Evolutionary conservation across 2,888 invertebrate genomes (phyloP).

Genomic region (Synergus japonicus): DNA sequence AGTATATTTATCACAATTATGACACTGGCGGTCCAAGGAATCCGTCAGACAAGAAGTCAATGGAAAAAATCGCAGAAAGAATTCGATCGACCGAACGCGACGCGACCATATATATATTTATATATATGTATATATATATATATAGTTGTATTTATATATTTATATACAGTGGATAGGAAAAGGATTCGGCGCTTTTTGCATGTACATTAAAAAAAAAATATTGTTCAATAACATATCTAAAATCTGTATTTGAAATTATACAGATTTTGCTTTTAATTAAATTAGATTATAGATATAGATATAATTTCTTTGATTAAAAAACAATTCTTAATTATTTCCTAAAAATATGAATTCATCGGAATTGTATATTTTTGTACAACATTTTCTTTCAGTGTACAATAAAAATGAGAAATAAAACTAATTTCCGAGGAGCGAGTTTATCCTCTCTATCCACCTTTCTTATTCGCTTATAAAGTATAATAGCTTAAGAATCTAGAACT

Average conservation of each 20-base stretch:
- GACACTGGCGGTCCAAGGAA: conserved; percentile 11
- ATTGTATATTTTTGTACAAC: conserved; percentile 30
- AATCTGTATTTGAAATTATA: too few relatives aligned
- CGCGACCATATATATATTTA: conserved; percentile 67
- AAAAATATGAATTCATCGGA: background rate
- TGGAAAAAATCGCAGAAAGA: conserved; percentile 53
- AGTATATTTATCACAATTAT: conserved; percentile 54
- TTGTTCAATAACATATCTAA: too few relatives aligned
- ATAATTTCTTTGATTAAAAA: background rate
- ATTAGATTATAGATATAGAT: background rate
- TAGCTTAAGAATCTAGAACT: conserved; percentile 70
- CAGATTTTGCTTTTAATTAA: background rate
- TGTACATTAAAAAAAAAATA: conserved; percentile 44
- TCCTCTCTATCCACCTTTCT: conserved; percentile 35
- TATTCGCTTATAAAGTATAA: conserved; percentile 70
- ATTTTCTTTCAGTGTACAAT: conserved; percentile 8
- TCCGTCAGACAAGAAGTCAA: conserved; percentile 31
- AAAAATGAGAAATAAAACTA: background rate
- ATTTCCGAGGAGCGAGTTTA: conserved; percentile 24
- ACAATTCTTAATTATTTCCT: background rate
- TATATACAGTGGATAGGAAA: conserved; percentile 71
- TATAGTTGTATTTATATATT: conserved; percentile 73
- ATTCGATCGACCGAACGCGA: conserved; percentile 67
- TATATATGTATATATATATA: conserved; percentile 62
- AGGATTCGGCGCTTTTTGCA: conserved; percentile 54